phyloP scores from a whole-genome alignment of 2,797 vertebrate genomes.

The Clarias platycephalus region DNA sequence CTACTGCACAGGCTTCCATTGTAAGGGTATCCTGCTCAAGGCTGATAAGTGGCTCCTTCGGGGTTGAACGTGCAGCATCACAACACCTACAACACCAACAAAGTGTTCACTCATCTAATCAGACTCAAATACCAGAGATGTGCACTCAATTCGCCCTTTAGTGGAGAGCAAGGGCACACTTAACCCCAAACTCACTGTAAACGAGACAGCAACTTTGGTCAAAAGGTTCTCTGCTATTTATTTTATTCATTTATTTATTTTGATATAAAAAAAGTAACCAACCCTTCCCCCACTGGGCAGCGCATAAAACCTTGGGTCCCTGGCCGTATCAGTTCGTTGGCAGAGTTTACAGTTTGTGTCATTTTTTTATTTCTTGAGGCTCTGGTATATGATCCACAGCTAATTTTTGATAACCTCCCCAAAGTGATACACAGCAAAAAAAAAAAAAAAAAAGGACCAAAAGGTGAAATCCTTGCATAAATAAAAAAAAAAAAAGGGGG shows the following conservation, averaged over 20 bases:
- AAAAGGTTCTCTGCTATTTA: conserved; percentile 87
- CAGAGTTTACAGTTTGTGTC: conserved; percentile 74
- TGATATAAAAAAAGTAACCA: conserved; percentile 79
- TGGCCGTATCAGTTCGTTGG: conserved; percentile 74
- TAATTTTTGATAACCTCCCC: conserved; percentile 78
- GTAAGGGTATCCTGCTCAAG: conserved; percentile 85
- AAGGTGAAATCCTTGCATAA: conserved; percentile 99
- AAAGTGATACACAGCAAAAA: conserved; percentile 70
- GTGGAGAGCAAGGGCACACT: conserved; percentile 83
- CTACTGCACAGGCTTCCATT: conserved; percentile 95
- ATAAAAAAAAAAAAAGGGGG: conserved; percentile 79
- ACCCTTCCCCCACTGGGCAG: conserved; percentile 84
- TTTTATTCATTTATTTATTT: conserved; percentile 78
- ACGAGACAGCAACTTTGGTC: conserved; percentile 99
- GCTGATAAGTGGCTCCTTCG: conserved; percentile 82
- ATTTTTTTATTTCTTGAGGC: conserved; percentile 61
- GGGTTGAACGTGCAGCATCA: conserved; percentile 83
- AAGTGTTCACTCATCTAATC: conserved; percentile 76
- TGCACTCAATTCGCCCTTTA: conserved; percentile 72
- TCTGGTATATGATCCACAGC: conserved; percentile 75
- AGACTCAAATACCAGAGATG: conserved; percentile 79
- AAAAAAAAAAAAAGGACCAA: conserved; percentile 90
- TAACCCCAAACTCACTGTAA: conserved; percentile 99
- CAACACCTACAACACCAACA: conserved; percentile 86
- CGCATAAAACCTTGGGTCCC: conserved; percentile 82